A percentile compares a stretch with the other conserved stretches of the same genome.
Evolutionary conservation across 1,140 invertebrate genomes (phyloP).

Genomic region (Aphelinus atriplicis): DNA sequence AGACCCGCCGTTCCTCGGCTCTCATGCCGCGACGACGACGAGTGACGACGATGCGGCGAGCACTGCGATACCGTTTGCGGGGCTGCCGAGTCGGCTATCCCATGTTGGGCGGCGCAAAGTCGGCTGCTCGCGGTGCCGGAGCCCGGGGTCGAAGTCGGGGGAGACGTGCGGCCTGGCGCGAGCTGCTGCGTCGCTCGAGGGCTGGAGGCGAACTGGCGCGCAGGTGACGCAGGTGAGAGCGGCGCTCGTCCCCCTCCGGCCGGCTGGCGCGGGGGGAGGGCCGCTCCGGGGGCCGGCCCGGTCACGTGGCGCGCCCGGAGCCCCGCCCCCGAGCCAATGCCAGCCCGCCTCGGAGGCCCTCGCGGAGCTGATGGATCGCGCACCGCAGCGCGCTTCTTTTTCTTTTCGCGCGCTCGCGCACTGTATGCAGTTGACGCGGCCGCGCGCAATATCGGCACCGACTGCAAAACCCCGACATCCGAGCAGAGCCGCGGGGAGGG

Average conservation of each 20-base stretch:
- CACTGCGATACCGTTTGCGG: too few species aligned
- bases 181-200: constrained; percentile 45
- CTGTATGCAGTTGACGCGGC: constrained; percentile 62
- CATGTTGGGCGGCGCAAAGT: too few species aligned
- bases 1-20: neutral
- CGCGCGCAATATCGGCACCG: constrained; percentile 47
- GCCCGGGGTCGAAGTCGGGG: neutral
- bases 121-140: neutral
- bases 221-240: constrained; percentile 58
- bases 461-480: constrained; percentile 47
- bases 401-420: constrained; percentile 61
- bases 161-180: neutral
- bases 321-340: constrained; percentile 53
- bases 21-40: neutral
- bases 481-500: constrained; percentile 4
- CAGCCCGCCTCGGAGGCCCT: constrained; percentile 31
- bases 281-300: constrained; percentile 12
- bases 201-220: constrained; percentile 54
- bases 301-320: constrained; percentile 29
- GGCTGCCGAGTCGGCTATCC: too few species aligned
- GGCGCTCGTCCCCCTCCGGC: neutral
- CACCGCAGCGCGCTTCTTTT: constrained; percentile 51
- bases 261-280: too few species aligned
- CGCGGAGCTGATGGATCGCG: constrained; percentile 53
- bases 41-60: neutral